Conservation (phyloP, 2,888 invertebrate genomes). For the Corbicula japonica region DNA sequence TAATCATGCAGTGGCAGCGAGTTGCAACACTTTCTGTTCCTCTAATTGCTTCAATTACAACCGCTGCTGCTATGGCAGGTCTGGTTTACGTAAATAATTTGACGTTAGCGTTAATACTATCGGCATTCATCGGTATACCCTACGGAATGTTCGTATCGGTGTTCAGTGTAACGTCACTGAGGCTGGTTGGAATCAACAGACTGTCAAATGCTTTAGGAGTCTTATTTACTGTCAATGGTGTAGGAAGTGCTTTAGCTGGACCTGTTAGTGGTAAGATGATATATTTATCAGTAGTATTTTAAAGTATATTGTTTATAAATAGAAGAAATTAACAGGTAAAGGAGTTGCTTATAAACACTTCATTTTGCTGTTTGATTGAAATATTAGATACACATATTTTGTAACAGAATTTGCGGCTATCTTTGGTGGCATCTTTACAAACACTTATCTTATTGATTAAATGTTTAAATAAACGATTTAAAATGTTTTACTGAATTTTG, state of each 20-base stretch:
- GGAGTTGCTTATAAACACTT: too few relatives aligned
- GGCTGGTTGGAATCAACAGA: conserved; percentile 9
- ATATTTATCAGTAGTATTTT: background rate
- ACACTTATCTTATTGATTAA: too few relatives aligned
- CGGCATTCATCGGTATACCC: conserved; percentile 8
- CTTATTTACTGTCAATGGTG: conserved; percentile 25
- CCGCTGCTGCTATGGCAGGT: conserved; percentile 15
- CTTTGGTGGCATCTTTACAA: too few relatives aligned
- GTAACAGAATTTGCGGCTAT: too few relatives aligned
- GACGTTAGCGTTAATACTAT: conserved; percentile 9
- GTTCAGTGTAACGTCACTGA: conserved; percentile 22
- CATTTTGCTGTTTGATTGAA: too few relatives aligned
- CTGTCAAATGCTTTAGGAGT: conserved; percentile 28
- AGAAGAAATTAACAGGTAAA: background rate
- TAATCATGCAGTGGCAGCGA: conserved; percentile 14
- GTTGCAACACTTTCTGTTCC: conserved; percentile 25
- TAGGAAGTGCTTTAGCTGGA: conserved; percentile 17
- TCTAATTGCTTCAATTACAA: conserved; percentile 6
- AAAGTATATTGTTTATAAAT: background rate
- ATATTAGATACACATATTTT: too few relatives aligned
- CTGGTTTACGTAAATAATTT: conserved; percentile 5
- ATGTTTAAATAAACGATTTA: too few relatives aligned
- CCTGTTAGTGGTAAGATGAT: conserved; percentile 16
- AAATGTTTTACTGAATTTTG: too few relatives aligned
- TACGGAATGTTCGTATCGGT: conserved; percentile 31